Base-by-base conservation (phyloP, 1,140 invertebrate genomes). In the Magallana ariakensis region DNA sequence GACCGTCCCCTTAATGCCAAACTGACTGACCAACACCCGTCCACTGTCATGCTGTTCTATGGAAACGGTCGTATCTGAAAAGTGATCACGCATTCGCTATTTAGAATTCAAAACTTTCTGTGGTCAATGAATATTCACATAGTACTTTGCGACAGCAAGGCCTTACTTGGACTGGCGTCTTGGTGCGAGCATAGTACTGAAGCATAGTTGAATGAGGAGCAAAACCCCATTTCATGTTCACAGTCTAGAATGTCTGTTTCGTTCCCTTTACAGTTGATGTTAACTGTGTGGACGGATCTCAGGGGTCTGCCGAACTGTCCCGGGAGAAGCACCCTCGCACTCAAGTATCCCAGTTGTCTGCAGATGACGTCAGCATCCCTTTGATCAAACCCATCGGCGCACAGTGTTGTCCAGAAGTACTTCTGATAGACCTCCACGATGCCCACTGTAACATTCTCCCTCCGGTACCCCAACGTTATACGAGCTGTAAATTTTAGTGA, bases 1-100 rank as follows among this genome's bases (percentile, higher is more conserved):
- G 10, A 98, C 95, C 88, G 96, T 96, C 0, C 97, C 97, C 95
- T 96, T 96, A 83, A 96, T 95, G 0, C 96, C 97, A 89, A 96
- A 95, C 46, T 96, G 95, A 94, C 96, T 96, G 0, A 97, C 96
- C 95, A 97, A 96, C 11, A 97, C 92, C 84, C 96, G 95, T 70
- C 66, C 70, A 80, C 81, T 60, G 46, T 86, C 84, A 66, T 90
- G 82, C 22, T 89, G 62, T 62, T 75, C 66, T 26, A 92, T 85
- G 33, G 33, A 86, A 15, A 90, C 88, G 15, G 89, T 86, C 13
- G 88, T 88, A 86, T 88, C 91, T 92, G 87, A 55, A 87, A 46
- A 46, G 5, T 46, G 33, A 46, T 46, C 2, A 46, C 33, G 33
- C 33, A 46, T 46, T 46, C 33, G 33, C 33, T 46, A 46, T 46